These are phyloP conservation scores for Cettia cetti DNA, from an alignment of 2,113 vertebrate genomes.

Conservation along the genomic window DNA sequence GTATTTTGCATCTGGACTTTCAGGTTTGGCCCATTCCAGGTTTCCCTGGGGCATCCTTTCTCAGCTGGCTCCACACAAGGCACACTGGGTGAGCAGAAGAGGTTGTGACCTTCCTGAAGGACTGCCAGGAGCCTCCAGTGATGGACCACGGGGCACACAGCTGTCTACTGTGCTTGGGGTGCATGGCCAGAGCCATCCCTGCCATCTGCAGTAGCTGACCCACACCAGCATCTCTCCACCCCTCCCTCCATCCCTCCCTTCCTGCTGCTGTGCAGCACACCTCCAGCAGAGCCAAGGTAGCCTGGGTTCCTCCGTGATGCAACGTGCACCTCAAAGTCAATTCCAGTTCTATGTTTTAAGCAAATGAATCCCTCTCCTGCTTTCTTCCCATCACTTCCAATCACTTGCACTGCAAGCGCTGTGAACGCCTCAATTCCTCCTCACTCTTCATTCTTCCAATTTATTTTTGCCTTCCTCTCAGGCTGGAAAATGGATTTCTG, in stretches of 20 bases:
- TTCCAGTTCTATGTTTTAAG: not conserved
- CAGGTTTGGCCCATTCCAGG: not conserved
- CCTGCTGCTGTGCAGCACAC: not conserved
- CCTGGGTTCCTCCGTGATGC: not conserved
- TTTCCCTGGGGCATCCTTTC: not conserved
- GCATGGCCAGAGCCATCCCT: not conserved
- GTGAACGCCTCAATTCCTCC: constrained; percentile 16
- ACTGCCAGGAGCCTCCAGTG: not conserved
- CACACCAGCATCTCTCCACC: not conserved
- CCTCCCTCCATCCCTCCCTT: not conserved
- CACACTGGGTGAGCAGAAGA: not conserved
- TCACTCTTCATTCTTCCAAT: constrained; percentile 39
- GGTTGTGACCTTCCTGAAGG: not conserved
- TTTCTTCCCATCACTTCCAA: constrained; percentile 11
- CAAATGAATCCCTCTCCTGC: not conserved
- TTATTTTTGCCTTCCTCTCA: not conserved
- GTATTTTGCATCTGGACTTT: not conserved
- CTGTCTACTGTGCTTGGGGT: fast-evolving
- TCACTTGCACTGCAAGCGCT: not conserved
- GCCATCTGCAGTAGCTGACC: fast-evolving
- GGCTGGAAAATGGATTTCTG: constrained; percentile 43
- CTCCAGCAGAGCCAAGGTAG: not conserved
- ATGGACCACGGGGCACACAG: fast-evolving
- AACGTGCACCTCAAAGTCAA: not conserved
- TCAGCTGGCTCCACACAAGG: not conserved